Evolutionary conservation across 1,140 invertebrate species (phyloP).

Genomic region (Portunus trituberculatus): DNA sequence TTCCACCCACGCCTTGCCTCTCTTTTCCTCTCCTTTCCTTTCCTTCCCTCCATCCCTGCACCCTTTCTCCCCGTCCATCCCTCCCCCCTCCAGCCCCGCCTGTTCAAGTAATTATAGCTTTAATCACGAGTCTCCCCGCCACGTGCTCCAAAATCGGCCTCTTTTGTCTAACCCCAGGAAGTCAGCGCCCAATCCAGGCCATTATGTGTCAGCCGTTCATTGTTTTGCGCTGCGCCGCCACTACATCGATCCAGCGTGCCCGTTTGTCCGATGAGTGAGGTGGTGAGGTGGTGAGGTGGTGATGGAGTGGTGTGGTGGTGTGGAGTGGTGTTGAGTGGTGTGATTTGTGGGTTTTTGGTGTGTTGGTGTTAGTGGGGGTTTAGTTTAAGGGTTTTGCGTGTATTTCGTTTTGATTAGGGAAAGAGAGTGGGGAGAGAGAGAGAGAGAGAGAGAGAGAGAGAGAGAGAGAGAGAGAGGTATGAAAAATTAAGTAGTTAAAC

Average conservation of each 20-base stretch:
- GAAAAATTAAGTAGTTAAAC: background rate
- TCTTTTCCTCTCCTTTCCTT: background rate
- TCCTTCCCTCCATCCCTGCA: background rate
- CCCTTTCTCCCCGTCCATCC: background rate
- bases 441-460: background rate
- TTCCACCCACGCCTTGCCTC: background rate
- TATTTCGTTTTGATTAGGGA: background rate
- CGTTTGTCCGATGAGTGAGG: background rate
- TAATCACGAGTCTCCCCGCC: constrained; percentile 62
- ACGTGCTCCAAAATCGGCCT: constrained; percentile 54
- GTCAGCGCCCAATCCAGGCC: constrained; percentile 57
- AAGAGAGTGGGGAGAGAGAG: background rate
- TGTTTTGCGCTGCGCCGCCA: background rate
- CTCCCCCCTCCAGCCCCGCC: background rate
- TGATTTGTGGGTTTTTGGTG: too few relatives aligned
- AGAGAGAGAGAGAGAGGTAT: constrained; percentile 14
- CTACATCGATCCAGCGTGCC: background rate
- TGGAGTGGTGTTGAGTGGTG: background rate
- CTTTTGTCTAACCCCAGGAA: constrained; percentile 54
- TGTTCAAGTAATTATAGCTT: constrained; percentile 50
- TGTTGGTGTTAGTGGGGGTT: too few relatives aligned
- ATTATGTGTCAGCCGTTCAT: constrained; percentile 30
- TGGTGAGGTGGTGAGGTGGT: background rate
- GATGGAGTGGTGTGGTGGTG: background rate
- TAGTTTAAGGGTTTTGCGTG: too few relatives aligned